Evolutionary conservation across 1,140 invertebrate species (phyloP).

Genomic region (Polypedilum pembai): DNA sequence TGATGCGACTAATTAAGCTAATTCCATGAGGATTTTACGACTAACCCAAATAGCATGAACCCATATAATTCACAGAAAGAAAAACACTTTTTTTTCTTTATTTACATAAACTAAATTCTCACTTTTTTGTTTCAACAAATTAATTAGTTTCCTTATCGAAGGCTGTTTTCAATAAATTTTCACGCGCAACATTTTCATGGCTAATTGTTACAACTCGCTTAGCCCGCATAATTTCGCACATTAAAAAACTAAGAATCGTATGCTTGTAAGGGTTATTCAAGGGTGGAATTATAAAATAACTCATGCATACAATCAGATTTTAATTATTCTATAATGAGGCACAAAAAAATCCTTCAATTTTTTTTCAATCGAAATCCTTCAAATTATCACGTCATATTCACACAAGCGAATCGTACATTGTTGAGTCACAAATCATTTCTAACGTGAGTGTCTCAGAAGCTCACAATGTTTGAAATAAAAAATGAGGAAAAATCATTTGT

Average conservation of each 20-base stretch:
- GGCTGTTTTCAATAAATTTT: background rate
- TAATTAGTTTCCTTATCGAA: constrained; percentile 7
- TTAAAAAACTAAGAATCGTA: background rate
- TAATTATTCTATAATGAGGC: background rate
- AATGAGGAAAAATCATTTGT: too few relatives aligned
- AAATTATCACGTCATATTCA: too few relatives aligned
- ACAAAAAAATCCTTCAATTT: background rate
- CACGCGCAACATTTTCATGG: background rate
- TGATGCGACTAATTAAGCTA: too few relatives aligned
- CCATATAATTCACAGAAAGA: too few relatives aligned
- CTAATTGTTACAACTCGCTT: background rate
- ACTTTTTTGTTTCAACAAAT: background rate
- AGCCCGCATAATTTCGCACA: background rate
- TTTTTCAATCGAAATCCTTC: too few relatives aligned
- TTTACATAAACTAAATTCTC: constrained; percentile 4
- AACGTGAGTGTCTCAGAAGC: too few relatives aligned
- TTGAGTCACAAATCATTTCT: too few relatives aligned
- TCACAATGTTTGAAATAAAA: too few relatives aligned
- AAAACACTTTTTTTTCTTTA: too few relatives aligned
- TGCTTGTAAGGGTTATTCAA: constrained; percentile 10
- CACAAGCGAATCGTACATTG: too few relatives aligned
- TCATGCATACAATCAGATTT: background rate
- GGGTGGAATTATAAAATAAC: background rate
- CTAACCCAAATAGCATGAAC: too few relatives aligned
- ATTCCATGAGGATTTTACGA: too few relatives aligned